A percentile compares a stretch with the other conserved stretches of the same genome.
Evolutionary conservation across 2,797 vertebrate species (phyloP).

Genomic region (Dallia pectoralis): DNA sequence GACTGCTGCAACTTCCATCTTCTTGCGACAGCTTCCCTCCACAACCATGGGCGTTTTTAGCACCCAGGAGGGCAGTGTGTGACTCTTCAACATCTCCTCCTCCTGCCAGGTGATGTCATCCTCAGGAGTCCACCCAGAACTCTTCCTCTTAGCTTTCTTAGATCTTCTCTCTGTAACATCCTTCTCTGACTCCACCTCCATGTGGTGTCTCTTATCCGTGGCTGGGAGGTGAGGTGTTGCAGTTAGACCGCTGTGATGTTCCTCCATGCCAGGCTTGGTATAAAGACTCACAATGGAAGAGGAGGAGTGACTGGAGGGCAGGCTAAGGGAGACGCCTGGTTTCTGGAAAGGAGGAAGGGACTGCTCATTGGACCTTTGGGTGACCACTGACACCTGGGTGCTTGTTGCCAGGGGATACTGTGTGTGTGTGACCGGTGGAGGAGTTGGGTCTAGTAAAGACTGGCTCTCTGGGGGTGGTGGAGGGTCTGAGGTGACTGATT

Average conservation of each 20-base stretch:
- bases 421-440: rapidly evolving
- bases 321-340: background rate
- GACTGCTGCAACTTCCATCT: rapidly evolving
- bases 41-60: constrained; percentile 33
- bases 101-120: background rate
- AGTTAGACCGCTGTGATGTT: background rate
- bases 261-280: background rate
- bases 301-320: background rate
- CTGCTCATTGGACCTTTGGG: constrained; percentile 27
- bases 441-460: background rate
- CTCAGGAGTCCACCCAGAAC: constrained; percentile 10
- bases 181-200: background rate
- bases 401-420: constrained; percentile 10
- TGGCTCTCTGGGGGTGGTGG: background rate
- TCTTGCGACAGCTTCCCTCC: background rate
- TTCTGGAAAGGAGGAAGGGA: constrained; percentile 55
- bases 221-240: background rate
- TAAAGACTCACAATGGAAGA: background rate
- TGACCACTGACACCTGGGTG: constrained; percentile 26
- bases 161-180: background rate
- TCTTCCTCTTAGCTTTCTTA: constrained; percentile 46
- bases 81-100: constrained; percentile 3
- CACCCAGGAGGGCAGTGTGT: constrained; percentile 62
- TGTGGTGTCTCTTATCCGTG: background rate
- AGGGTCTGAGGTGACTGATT: constrained; percentile 11